Base-by-base conservation (phyloP, 2,113 vertebrate genomes). In the Galeopterus variegatus region DNA sequence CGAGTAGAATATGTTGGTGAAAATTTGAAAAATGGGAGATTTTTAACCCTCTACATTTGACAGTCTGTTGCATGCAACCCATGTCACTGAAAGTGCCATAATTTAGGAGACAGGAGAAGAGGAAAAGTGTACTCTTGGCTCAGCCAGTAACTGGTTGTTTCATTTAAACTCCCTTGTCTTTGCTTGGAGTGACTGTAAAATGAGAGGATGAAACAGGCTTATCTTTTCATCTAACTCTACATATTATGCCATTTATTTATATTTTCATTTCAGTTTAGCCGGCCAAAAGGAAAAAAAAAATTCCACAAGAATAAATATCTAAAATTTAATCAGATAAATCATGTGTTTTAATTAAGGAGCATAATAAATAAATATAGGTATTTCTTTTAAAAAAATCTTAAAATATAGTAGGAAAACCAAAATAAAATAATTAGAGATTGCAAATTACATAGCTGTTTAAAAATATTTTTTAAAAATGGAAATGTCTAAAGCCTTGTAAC, bases 251-350 rank as follows among this genome's bases (percentile, higher is more conserved):
- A 80, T 79, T 58, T 73, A 87, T 82, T 83, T 60, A 4, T 28
- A 69, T 92, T 90, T 88, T 28, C 13, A 93, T 84, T 92, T 84
- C 31, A 83, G 23, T 60, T 93, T 87, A 72, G 54, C 24, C 62
- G 9, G 45, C 50, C 21, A 77, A 70, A 85, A 80, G 52, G 19
- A 33, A 1, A 60, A 76, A 64, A 79, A 64, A 50, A 62, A 17
- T 8, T 3, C 19, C 36, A 18, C 87, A 94, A 23, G 14, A 72
- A 69, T 9, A 69, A 81, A 58, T 45, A 87, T 31, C 9, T 90
- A 72, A 65, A 50, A 87, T 79, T 82, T 45, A 60, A 73, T 48
- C 54, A 83, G 33, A 41, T 48, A 33, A 70, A 86, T 90, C 17
- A 17, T 31, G n/a, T 65, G 24, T 76, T 93, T 86, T 75, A 52